Percentiles rank a stretch among this genome's conserved stretches.
Conservation (phyloP, 2,888 invertebrate genomes). For the Arenicola marina region DNA sequence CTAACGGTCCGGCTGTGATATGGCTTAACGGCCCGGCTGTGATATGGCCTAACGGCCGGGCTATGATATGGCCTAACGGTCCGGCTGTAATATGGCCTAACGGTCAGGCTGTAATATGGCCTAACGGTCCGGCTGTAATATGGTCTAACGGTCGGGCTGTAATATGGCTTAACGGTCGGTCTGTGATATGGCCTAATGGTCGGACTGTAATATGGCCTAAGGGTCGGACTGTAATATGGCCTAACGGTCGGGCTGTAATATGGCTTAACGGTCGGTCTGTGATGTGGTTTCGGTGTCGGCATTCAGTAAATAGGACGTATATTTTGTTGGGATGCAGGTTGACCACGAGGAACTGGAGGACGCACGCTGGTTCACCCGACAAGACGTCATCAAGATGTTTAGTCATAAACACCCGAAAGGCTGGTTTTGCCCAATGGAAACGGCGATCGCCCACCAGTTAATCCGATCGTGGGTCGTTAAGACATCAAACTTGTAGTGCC, state of each 20-base stretch:
- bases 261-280: neutral
- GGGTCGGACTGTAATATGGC: neutral
- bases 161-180: neutral
- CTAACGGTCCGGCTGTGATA: neutral
- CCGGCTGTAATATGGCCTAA: neutral
- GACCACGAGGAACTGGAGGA: constrained; percentile 64
- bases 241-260: neutral
- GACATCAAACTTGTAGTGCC: constrained; percentile 20
- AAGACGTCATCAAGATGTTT: constrained; percentile 60
- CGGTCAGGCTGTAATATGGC: neutral
- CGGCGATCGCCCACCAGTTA: constrained; percentile 61
- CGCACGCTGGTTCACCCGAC: constrained; percentile 63
- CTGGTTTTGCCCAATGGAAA: constrained; percentile 62
- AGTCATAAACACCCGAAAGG: constrained; percentile 50
- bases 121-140: neutral
- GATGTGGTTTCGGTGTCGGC: neutral
- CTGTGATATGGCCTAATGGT: neutral
- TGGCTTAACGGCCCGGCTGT: neutral
- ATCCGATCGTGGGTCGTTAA: constrained; percentile 21
- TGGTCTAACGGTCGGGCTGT: neutral
- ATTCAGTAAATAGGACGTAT: neutral
- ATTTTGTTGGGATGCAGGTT: constrained; percentile 47
- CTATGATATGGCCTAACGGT: neutral
- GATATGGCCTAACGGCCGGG: neutral
- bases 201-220: neutral